Evolutionary conservation across 2,113 vertebrate species (phyloP).

Genomic region (Xyrauchen texanus): DNA sequence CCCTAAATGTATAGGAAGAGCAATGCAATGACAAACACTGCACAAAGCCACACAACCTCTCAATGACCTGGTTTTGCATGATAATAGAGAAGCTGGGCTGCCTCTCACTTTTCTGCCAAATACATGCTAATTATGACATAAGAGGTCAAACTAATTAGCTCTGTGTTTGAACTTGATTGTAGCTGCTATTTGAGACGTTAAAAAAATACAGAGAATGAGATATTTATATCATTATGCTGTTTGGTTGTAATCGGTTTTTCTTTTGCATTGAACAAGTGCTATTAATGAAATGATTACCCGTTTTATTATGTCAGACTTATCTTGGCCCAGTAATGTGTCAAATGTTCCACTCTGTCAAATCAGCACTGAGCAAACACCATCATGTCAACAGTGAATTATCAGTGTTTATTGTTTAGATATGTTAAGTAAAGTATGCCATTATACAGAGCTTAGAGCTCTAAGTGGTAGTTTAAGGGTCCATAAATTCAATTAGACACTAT

Average conservation of each 20-base stretch:
- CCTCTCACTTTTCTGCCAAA: constrained; percentile 53
- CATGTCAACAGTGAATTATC: constrained; percentile 66
- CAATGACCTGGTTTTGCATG: constrained; percentile 65
- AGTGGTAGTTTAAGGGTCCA: constrained; percentile 79
- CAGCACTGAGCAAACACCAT: constrained; percentile 66
- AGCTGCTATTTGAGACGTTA: constrained; percentile 11
- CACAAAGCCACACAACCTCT: constrained; percentile 50
- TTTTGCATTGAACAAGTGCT: neutral
- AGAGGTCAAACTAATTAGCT: constrained; percentile 81
- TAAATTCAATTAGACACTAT: constrained; percentile 81
- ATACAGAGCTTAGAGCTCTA: constrained; percentile 68
- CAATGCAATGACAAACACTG: constrained; percentile 41
- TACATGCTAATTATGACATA: constrained; percentile 72
- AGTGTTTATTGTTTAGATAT: constrained; percentile 75
- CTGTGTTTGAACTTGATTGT: constrained; percentile 67
- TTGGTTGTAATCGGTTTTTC: neutral
- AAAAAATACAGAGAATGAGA: neutral
- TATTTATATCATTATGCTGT: constrained; percentile 9
- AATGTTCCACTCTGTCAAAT: constrained; percentile 61
- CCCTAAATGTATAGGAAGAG: constrained; percentile 28
- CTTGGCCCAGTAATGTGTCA: constrained; percentile 32
- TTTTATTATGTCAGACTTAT: neutral
- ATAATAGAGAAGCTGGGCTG: constrained; percentile 62
- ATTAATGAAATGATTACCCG: constrained; percentile 24
- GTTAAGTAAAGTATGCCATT: constrained; percentile 80